These are phyloP conservation scores for Actinernus sp. DNA, from an alignment of 92 coral and sea anemone genomes.

Conservation along the genomic window DNA sequence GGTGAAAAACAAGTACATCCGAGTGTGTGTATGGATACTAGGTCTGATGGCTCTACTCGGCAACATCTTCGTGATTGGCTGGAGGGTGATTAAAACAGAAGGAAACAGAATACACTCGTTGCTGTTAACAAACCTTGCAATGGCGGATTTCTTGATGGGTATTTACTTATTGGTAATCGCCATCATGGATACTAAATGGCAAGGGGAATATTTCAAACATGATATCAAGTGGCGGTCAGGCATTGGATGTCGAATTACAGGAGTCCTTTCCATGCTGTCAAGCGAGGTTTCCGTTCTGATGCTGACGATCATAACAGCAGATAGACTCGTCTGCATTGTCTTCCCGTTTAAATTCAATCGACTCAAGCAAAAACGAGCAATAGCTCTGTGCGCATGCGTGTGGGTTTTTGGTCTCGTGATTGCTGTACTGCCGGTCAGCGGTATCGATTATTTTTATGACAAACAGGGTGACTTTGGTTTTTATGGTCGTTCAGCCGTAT, in stretches of 20 bases:
- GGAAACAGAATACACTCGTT: slow-evolving; percentile 45
- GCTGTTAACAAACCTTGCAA: slow-evolving; percentile 60
- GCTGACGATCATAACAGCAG: slow-evolving; percentile 53
- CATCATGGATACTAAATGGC: slow-evolving; percentile 67
- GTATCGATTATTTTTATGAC: slow-evolving; percentile 37
- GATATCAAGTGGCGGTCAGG: slow-evolving; percentile 78
- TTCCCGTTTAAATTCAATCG: slow-evolving; percentile 64
- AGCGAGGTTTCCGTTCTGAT: slow-evolving; percentile 69
- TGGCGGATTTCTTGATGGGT: slow-evolving; percentile 73
- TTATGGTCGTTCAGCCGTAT: slow-evolving; percentile 73
- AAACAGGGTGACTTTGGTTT: slow-evolving; percentile 52
- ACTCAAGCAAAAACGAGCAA: slow-evolving; percentile 12
- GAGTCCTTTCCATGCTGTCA: slow-evolving; percentile 69
- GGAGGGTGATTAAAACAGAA: slow-evolving; percentile 33
- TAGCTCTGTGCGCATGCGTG: slow-evolving; percentile 15
- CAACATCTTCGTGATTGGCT: slow-evolving; percentile 50
- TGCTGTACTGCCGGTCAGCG: slow-evolving; percentile 42
- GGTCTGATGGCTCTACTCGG: slow-evolving; percentile 64
- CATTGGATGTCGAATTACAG: slow-evolving; percentile 57
- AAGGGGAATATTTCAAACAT: slow-evolving; percentile 73
- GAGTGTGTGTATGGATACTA: slow-evolving; percentile 67
- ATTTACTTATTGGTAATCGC: slow-evolving; percentile 63
- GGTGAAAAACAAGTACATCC: slow-evolving; percentile 65
- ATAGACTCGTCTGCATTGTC: slow-evolving; percentile 69
- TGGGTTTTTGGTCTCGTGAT: slow-evolving; percentile 49